Evolutionary conservation across 2,797 vertebrate species (phyloP).

Genomic region (Scolopax rusticola): DNA sequence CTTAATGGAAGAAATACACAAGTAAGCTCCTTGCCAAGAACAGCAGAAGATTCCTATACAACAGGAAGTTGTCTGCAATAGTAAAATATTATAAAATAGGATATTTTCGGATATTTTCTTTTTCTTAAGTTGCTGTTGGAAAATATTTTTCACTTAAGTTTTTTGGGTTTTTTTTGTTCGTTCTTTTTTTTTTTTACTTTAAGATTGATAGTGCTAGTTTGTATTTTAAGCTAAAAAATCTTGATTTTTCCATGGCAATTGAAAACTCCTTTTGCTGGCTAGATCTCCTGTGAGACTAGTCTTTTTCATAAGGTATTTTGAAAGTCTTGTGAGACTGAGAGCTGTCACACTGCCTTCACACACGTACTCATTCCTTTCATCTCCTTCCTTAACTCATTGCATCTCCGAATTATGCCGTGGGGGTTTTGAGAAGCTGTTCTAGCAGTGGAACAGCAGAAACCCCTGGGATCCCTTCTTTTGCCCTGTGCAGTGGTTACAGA

Average conservation of each 20-base stretch:
- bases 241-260: neutral
- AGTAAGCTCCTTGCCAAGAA: neutral
- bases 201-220: neutral
- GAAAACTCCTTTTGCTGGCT: neutral
- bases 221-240: neutral
- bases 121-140: neutral
- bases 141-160: neutral
- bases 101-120: neutral
- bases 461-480: neutral
- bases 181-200: neutral
- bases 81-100: neutral
- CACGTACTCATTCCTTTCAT: neutral
- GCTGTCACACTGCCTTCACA: neutral
- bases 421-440: neutral
- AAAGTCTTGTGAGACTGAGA: neutral
- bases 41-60: neutral
- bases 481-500: fast-evolving
- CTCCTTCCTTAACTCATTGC: neutral
- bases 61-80: neutral
- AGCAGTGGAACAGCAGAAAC: neutral
- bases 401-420: neutral
- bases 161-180: neutral
- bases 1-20: neutral
- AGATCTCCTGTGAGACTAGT: neutral
- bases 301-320: neutral